phyloP scores from a whole-genome alignment of 2,113 vertebrate genomes.

The Oenanthe melanoleuca region DNA sequence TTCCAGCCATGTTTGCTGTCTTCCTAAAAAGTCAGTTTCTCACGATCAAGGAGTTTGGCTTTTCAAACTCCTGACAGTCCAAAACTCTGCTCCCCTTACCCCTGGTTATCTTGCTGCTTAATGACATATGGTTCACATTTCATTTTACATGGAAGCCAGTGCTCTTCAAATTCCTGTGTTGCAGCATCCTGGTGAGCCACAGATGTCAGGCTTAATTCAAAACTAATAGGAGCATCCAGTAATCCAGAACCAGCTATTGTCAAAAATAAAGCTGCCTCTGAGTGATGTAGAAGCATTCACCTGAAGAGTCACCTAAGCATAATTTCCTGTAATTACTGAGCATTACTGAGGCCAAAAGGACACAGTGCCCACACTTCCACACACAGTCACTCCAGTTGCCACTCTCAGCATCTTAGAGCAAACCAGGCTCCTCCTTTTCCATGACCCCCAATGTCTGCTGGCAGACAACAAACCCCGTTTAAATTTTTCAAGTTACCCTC shows the following conservation, averaged over 20 bases:
- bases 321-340: not conserved
- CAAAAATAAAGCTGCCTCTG: not conserved
- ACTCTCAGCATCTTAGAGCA: not conserved
- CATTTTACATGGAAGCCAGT: not conserved
- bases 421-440: not conserved
- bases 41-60: not conserved
- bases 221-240: not conserved
- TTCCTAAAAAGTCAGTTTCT: not conserved
- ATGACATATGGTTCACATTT: not conserved
- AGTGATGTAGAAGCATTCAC: not conserved
- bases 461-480: not conserved
- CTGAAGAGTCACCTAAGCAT: not conserved
- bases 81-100: not conserved
- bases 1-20: not conserved
- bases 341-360: not conserved
- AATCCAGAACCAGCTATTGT: not conserved
- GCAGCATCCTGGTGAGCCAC: not conserved
- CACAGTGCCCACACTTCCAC: not conserved
- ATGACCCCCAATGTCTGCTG: not conserved
- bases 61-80: not conserved
- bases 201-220: not conserved
- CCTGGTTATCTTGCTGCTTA: not conserved
- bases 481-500: not conserved
- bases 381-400: not conserved
- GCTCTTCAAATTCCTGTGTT: constrained; percentile 3